Percentiles rank a stretch among this genome's conserved stretches.
Conservation (phyloP, 2,113 vertebrate species). For the Myiozetetes cayanensis region DNA sequence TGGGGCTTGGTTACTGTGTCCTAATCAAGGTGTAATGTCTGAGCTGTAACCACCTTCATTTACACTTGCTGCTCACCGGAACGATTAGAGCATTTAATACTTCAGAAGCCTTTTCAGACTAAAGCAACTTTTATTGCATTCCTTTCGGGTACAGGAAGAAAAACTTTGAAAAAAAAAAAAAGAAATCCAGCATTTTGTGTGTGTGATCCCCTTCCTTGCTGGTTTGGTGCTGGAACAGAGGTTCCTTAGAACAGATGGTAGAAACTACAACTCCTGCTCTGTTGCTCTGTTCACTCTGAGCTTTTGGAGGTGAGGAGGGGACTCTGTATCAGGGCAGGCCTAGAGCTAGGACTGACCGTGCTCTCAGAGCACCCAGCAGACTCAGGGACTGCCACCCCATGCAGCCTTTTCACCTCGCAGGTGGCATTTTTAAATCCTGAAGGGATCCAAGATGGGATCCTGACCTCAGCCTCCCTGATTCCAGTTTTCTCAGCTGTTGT, state of each 20-base stretch:
- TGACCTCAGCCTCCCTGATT: not conserved
- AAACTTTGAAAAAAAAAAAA: not conserved
- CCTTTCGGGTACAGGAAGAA: not conserved
- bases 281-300: not conserved
- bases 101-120: not conserved
- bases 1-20: not conserved
- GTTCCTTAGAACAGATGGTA: not conserved
- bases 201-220: not conserved
- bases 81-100: not conserved
- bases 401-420: not conserved
- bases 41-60: not conserved
- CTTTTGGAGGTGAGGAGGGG: not conserved
- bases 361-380: not conserved
- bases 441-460: not conserved
- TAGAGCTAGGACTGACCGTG: not conserved
- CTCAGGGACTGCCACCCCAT: not conserved
- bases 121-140: not conserved
- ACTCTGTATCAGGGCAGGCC: not conserved
- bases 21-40: not conserved
- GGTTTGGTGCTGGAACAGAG: not conserved
- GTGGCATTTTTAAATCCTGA: not conserved
- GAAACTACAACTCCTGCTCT: not conserved
- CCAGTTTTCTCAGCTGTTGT: not conserved
- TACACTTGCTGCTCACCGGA: accelerated
- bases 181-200: not conserved